Percentiles rank a stretch among this genome's conserved stretches.
phyloP scores from a whole-genome alignment of 1,140 invertebrate species.

The Mizuhopecten yessoensis region DNA sequence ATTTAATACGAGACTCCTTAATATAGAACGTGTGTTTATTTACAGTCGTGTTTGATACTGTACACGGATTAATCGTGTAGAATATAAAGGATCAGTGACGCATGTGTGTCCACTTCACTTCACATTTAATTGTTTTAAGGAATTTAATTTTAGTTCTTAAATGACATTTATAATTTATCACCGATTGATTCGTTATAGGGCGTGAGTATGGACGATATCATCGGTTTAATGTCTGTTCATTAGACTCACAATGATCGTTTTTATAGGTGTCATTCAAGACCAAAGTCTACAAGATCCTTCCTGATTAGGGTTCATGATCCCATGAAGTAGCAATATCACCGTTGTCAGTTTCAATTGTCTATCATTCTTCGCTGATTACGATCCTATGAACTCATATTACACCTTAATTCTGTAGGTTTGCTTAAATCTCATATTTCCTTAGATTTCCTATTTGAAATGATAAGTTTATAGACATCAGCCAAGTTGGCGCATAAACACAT shows the following conservation, averaged over 20 bases:
- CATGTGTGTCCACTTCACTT: conserved; percentile 13
- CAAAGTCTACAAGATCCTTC: not conserved
- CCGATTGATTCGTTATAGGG: not conserved
- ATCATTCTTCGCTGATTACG: not conserved
- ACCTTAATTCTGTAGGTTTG: not conserved
- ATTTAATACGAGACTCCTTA: not conserved
- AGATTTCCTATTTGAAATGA: not conserved
- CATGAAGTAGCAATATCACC: conserved; percentile 1
- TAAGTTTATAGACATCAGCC: not conserved
- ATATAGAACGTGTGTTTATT: not conserved
- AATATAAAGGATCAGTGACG: not conserved
- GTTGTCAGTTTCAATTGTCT: conserved; percentile 33
- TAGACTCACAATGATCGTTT: not conserved
- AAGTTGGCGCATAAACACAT: not conserved
- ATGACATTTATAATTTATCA: conserved; percentile 3
- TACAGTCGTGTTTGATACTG: not conserved
- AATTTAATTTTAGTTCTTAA: conserved; percentile 24
- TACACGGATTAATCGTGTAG: not conserved
- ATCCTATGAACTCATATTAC: not conserved
- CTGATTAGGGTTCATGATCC: not conserved
- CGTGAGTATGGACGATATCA: not conserved
- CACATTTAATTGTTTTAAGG: conserved; percentile 35
- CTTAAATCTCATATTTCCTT: conserved; percentile 1
- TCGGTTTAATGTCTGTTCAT: not conserved
- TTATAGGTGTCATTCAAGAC: not conserved